A percentile compares a stretch with the other conserved stretches of the same genome.
Conservation (phyloP, 1,140 invertebrate genomes). For the Delia radicum region DNA sequence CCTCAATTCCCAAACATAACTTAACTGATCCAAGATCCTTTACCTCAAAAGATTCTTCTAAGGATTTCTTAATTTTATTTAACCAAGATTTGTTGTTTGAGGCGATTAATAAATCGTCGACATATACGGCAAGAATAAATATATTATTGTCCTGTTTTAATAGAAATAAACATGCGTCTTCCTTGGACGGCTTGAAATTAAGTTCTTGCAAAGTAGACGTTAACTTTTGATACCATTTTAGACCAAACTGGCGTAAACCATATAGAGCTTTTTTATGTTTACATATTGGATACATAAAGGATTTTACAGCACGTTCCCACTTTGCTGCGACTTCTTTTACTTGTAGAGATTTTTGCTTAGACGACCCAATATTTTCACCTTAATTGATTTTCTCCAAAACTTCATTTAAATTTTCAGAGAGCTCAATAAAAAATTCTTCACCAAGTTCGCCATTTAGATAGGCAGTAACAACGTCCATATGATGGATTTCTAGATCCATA, state of each 20-base stretch:
- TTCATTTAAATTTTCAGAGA: conserved; percentile 39
- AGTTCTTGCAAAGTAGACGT: conserved; percentile 29
- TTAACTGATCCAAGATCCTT: conserved; percentile 5
- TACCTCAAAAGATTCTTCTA: conserved; percentile 18
- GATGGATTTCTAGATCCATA: conserved; percentile 37
- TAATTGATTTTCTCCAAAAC: background rate
- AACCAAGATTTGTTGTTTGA: conserved; percentile 26
- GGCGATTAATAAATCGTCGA: conserved; percentile 37
- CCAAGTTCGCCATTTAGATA: conserved; percentile 54
- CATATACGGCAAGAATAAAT: conserved; percentile 33
- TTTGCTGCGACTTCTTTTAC: background rate
- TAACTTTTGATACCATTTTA: conserved; percentile 50
- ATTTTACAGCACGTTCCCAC: background rate
- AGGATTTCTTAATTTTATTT: conserved; percentile 4
- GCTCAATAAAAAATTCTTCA: conserved; percentile 50
- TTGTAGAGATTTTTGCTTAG: background rate
- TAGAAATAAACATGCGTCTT: conserved; percentile 29
- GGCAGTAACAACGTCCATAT: conserved; percentile 48
- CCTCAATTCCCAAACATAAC: background rate
- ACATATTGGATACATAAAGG: conserved; percentile 28
- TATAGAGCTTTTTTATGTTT: conserved; percentile 53
- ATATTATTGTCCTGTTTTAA: conserved; percentile 9
- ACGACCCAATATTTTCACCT: background rate
- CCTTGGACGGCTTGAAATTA: conserved; percentile 27
- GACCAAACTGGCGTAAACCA: conserved; percentile 55